phyloP scores from a whole-genome alignment of 2,888 invertebrate species.

The Vesta saturnalis region DNA sequence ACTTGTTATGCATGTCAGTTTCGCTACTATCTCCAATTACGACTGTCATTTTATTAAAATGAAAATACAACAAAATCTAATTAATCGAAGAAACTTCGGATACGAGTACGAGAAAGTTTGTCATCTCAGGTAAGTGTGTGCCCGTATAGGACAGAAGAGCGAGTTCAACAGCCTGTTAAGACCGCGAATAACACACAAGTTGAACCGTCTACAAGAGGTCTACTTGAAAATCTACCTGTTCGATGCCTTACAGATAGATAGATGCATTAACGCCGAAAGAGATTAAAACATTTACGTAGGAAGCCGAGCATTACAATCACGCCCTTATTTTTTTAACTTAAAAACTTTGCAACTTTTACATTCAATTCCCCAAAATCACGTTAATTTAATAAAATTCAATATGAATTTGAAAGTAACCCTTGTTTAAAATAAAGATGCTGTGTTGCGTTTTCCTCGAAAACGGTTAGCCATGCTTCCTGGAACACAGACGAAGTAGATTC shows the following conservation, averaged over 20 bases:
- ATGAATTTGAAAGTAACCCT: no score
- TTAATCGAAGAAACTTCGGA: slow-evolving; percentile 28
- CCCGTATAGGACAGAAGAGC: slow-evolving; percentile 31
- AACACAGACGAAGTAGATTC: no score
- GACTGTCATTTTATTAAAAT: slow-evolving; percentile 29
- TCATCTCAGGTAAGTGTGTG: slow-evolving; percentile 37
- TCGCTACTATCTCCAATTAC: slow-evolving; percentile 27
- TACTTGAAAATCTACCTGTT: slow-evolving; percentile 38
- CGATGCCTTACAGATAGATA: slow-evolving; percentile 6
- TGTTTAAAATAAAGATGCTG: no score
- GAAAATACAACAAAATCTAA: slow-evolving; percentile 13
- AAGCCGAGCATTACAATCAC: no score
- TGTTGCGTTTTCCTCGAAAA: no score
- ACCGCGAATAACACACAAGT: slow-evolving; percentile 36
- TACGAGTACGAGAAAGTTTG: slow-evolving; percentile 28
- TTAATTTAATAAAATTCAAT: no score
- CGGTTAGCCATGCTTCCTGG: no score
- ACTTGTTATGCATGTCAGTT: slow-evolving; percentile 35
- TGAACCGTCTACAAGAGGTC: slow-evolving; percentile 40
- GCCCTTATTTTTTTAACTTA: no score
- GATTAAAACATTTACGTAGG: no score
- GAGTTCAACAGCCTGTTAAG: slow-evolving; percentile 38
- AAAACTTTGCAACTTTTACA: no score
- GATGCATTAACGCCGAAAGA: no score
- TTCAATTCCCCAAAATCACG: no score